These are phyloP conservation scores for Capreolus pygargus DNA, from an alignment of 2,113 vertebrate genomes.

Conservation along the genomic window DNA sequence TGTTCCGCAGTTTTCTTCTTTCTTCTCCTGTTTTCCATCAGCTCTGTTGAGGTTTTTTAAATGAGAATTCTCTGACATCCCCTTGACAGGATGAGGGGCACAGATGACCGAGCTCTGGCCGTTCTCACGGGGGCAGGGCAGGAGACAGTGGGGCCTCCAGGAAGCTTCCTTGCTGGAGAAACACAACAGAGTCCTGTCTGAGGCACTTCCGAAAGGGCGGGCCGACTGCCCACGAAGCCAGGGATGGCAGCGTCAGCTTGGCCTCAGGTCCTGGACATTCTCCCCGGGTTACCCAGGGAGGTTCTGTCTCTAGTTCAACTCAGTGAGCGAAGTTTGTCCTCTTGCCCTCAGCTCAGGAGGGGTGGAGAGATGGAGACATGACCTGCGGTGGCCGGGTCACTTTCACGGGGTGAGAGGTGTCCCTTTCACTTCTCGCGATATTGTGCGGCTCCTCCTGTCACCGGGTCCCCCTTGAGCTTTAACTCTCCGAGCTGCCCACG, in stretches of 20 bases:
- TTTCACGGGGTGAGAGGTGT: neutral
- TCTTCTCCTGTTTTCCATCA: slow-evolving; percentile 23
- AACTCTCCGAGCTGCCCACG: neutral
- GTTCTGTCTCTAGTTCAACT: neutral
- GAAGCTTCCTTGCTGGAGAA: slow-evolving; percentile 42
- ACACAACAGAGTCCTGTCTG: slow-evolving; percentile 13
- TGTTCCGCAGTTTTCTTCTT: slow-evolving; percentile 4
- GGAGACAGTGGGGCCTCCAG: slow-evolving; percentile 45
- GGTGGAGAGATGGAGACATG: neutral
- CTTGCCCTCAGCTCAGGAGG: neutral
- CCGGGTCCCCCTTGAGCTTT: neutral
- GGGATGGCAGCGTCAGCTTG: slow-evolving; percentile 10
- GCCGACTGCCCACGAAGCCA: neutral
- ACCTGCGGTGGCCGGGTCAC: neutral
- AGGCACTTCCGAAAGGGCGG: slow-evolving; percentile 29
- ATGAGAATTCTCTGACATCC: neutral
- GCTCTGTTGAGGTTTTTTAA: slow-evolving; percentile 26
- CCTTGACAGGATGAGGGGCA: slow-evolving; percentile 29
- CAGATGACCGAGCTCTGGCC: slow-evolving; percentile 33
- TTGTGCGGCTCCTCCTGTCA: too few species aligned
- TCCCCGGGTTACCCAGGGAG: neutral
- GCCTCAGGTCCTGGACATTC: slow-evolving; percentile 23
- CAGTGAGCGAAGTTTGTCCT: neutral
- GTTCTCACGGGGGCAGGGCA: neutral
- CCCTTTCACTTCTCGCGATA: neutral